Evolutionary conservation across 2,113 vertebrate species (phyloP).

Genomic region (Gambusia affinis): DNA sequence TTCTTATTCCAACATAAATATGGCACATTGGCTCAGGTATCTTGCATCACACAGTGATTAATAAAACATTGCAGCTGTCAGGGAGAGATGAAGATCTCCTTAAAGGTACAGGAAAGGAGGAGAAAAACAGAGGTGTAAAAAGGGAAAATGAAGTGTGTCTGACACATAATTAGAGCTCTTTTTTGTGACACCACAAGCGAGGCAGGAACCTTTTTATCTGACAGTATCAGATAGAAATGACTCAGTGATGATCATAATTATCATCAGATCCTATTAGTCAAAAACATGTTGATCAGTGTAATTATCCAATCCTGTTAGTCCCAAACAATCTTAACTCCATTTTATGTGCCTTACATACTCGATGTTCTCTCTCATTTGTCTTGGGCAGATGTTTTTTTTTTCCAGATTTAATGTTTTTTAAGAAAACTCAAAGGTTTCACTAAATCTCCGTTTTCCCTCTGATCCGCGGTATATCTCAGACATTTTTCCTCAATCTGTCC

Average conservation of each 20-base stretch:
- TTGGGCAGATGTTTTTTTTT: constrained; percentile 11
- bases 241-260: constrained; percentile 44
- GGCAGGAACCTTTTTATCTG: constrained; percentile 48
- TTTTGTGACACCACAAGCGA: constrained; percentile 27
- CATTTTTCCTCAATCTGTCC: constrained; percentile 12
- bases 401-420: constrained; percentile 14
- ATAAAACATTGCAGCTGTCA: constrained; percentile 48
- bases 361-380: constrained; percentile 14
- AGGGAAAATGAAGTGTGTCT: constrained; percentile 34
- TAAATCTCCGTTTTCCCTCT: neutral
- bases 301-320: constrained; percentile 54
- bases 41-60: constrained; percentile 29
- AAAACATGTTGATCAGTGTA: constrained; percentile 53
- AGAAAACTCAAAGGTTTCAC: constrained; percentile 31
- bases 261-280: constrained; percentile 45
- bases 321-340: constrained; percentile 35
- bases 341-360: neutral
- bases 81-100: constrained; percentile 24
- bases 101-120: constrained; percentile 8
- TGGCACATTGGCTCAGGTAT: constrained; percentile 23
- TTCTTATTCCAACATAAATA: neutral
- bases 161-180: constrained; percentile 32
- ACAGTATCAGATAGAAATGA: constrained; percentile 29
- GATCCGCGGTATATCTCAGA: neutral
- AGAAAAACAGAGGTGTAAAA: constrained; percentile 22